Evolutionary conservation across 2,888 invertebrate species (phyloP).

Genomic region (Cryptocheilus praepositus): DNA sequence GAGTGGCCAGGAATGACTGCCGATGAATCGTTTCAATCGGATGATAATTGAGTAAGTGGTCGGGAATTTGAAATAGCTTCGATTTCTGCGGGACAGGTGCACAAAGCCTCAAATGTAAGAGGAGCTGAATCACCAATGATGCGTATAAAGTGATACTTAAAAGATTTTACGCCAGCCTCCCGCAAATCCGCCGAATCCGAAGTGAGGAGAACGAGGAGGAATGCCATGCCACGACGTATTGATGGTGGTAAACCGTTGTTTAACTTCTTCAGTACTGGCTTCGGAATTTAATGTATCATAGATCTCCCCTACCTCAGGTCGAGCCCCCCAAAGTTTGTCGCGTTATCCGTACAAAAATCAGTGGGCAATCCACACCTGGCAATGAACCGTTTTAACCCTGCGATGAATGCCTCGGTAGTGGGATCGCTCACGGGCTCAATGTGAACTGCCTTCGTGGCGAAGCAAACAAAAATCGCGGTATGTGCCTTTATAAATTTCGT

Average conservation of each 20-base stretch:
- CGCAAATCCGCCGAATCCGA: constrained; percentile 52
- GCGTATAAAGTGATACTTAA: constrained; percentile 58
- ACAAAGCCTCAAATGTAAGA: constrained; percentile 30
- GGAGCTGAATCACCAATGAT: constrained; percentile 39
- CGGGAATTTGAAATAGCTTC: constrained; percentile 48
- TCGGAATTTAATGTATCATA: neutral
- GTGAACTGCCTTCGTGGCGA: neutral
- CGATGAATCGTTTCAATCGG: constrained; percentile 42
- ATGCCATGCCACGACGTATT: constrained; percentile 51
- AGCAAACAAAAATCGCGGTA: constrained; percentile 53
- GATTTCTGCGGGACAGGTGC: constrained; percentile 35
- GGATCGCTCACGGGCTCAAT: constrained; percentile 4
- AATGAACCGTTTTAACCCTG: constrained; percentile 4
- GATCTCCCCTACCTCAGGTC: neutral
- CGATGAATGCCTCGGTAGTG: neutral
- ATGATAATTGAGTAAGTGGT: constrained; percentile 34
- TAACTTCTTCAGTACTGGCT: neutral
- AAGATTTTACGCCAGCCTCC: constrained; percentile 43
- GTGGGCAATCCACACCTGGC: neutral
- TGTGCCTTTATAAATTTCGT: constrained; percentile 21
- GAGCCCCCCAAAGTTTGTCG: constrained; percentile 14
- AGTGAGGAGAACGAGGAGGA: constrained; percentile 46
- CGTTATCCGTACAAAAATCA: neutral
- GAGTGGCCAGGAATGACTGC: constrained; percentile 23
- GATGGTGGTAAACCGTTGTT: neutral